Conservation (phyloP, 1,140 invertebrate genomes). For the Luehdorfia chinensis region DNA sequence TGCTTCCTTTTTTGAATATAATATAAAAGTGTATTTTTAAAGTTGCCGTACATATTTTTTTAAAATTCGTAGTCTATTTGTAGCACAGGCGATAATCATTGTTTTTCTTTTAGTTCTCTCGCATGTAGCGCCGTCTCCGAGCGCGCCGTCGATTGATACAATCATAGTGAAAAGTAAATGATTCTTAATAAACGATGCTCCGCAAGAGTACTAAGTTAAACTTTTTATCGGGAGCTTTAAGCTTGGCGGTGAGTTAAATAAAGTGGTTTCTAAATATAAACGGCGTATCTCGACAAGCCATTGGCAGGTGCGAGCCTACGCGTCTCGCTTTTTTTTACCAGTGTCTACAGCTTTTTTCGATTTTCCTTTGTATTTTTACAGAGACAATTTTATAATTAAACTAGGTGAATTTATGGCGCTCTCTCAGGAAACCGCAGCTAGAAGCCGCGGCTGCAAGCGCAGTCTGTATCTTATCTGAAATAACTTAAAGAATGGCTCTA, state of each 20-base stretch:
- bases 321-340: slow-evolving; percentile 48
- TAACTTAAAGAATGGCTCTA: not conserved
- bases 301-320: slow-evolving; percentile 66
- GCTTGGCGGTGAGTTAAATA: slow-evolving; percentile 68
- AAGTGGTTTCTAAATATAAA: slow-evolving; percentile 75
- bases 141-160: slow-evolving; percentile 54
- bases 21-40: slow-evolving; percentile 16
- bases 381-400: slow-evolving; percentile 70
- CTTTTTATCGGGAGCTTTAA: slow-evolving; percentile 65
- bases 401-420: slow-evolving; percentile 43
- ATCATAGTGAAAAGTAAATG: slow-evolving; percentile 65
- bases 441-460: not conserved
- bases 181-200: slow-evolving; percentile 55
- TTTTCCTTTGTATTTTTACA: slow-evolving; percentile 43
- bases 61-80: not conserved
- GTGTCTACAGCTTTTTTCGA: slow-evolving; percentile 38
- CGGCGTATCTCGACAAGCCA: slow-evolving; percentile 66
- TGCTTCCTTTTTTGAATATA: slow-evolving; percentile 27
- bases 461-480: not conserved
- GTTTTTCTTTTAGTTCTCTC: too few species aligned
- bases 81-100: too few species aligned
- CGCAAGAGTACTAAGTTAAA: slow-evolving; percentile 49
- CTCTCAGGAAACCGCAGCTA: not conserved
- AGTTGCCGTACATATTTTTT: slow-evolving; percentile 15
- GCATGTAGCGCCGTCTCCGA: slow-evolving; percentile 28